Conservation (phyloP, 2,888 invertebrate genomes). For the Drosophila buzzatii region DNA sequence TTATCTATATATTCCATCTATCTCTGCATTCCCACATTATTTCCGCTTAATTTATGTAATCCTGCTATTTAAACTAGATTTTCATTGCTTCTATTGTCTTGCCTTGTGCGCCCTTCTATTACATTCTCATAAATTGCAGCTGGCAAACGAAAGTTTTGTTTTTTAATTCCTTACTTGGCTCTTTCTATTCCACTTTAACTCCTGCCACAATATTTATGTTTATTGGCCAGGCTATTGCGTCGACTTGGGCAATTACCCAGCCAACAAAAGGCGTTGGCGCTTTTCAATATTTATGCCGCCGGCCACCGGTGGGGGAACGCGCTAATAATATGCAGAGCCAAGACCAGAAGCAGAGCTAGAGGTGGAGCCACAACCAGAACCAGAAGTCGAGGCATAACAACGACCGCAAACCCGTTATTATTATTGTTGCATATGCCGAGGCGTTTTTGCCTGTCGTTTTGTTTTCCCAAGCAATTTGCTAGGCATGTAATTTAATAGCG, state of each 20-base stretch:
- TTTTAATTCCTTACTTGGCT: conserved; percentile 32
- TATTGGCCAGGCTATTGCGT: conserved; percentile 75
- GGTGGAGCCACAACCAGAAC: conserved; percentile 19
- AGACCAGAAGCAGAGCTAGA: conserved; percentile 8
- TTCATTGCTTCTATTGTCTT: conserved; percentile 22
- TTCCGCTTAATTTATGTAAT: neutral
- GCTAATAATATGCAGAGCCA: conserved; percentile 68
- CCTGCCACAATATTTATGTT: conserved; percentile 67
- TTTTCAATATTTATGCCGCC: conserved; percentile 75
- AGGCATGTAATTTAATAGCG: conserved; percentile 72
- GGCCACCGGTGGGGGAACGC: neutral
- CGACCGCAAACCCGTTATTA: conserved; percentile 73
- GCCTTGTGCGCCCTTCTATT: conserved; percentile 20
- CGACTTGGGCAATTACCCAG: conserved; percentile 75
- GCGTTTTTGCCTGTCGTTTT: conserved; percentile 65
- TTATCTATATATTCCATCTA: neutral
- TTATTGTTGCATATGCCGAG: conserved; percentile 72
- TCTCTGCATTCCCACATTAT: neutral
- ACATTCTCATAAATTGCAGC: conserved; percentile 33
- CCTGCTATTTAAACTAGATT: conserved; percentile 1
- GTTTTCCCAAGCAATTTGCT: conserved; percentile 76
- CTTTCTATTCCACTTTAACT: neutral
- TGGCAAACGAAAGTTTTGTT: conserved; percentile 33
- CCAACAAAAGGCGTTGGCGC: conserved; percentile 73
- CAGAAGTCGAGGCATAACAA: conserved; percentile 29